Evolutionary conservation across 2,888 invertebrate genomes (phyloP), one percentile per base, ranked within the genome.

Genomic region (Rotaria magnacalcarata): DNA sequence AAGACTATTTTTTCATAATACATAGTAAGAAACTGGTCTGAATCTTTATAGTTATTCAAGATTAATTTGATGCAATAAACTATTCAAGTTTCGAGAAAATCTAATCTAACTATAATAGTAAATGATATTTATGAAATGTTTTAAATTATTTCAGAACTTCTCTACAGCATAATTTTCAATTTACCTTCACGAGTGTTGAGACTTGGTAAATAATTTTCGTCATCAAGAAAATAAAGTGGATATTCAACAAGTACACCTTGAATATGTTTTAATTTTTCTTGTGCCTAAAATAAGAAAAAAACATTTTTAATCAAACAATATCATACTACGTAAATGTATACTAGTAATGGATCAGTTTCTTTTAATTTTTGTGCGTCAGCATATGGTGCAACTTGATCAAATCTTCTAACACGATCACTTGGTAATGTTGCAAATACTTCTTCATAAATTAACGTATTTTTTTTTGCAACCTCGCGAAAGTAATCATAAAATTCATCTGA

Each of bases 371-470:
- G 47, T 41, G 11, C 41, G 21, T 85, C 84, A n/a, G 47, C 43
- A 85, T 86, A 85, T 54, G 27, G 58, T 2, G 56, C 75, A 43
- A 86, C 85, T 50, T 60, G 80, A 85, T 86, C 52, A 80, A 85
- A 86, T 24, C 56, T 60, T 21, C 41, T 47, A 41, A 86, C 85
- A 56, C 75, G 80, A 85, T 86, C 86, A 50, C 74, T 52, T 58
- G 86, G 86, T 47, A 86, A 52, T 75, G 85, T 85, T 50, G 80
- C 75, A 54, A 86, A 86, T 27, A 93, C 94, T 92, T 95, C 94
- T 90, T 97, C 97, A 91, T 94, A 98, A 84, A 96, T 93, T 88
- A 94, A 93, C 0, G 97, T 96, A 90, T 99, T 99, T 58, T 92
- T 92, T 84, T 92, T 93, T 0, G 97, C 96, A 10, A 93, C 94